Evolutionary conservation across 2,888 invertebrate genomes (phyloP).

Genomic region (Panzeria rudis): DNA sequence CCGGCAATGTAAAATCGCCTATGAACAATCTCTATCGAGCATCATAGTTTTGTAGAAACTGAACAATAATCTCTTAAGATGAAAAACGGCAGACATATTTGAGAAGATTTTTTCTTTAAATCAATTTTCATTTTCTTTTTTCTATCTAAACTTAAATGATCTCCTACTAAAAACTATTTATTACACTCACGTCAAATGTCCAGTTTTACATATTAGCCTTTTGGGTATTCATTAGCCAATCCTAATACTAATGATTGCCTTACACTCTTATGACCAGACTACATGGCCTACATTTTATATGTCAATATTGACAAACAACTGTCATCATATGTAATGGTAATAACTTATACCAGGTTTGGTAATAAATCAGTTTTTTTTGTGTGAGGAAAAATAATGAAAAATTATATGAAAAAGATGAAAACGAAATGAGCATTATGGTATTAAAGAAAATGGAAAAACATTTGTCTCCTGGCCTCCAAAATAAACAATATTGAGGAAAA

Average conservation of each 20-base stretch:
- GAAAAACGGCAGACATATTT: neutral
- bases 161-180: constrained; percentile 22
- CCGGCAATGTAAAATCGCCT: neutral
- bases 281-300: constrained; percentile 57
- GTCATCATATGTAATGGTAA: constrained; percentile 63
- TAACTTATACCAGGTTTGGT: constrained; percentile 43
- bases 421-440: constrained; percentile 20
- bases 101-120: neutral
- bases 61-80: neutral
- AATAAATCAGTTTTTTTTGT: constrained; percentile 61
- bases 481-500: constrained; percentile 22
- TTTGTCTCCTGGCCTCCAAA: constrained; percentile 22
- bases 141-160: constrained; percentile 11
- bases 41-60: neutral
- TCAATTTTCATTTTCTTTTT: neutral
- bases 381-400: constrained; percentile 51
- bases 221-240: constrained; percentile 69
- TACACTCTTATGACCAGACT: constrained; percentile 12
- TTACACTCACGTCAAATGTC: constrained; percentile 52
- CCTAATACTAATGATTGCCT: constrained; percentile 22
- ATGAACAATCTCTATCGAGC: neutral
- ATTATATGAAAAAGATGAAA: constrained; percentile 51
- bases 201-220: constrained; percentile 62
- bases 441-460: constrained; percentile 52
- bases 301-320: constrained; percentile 72